Evolutionary conservation across 1,140 invertebrate genomes (phyloP), one percentile per base, ranked within the genome.

Genomic region (Leptinotarsa lineolata): DNA sequence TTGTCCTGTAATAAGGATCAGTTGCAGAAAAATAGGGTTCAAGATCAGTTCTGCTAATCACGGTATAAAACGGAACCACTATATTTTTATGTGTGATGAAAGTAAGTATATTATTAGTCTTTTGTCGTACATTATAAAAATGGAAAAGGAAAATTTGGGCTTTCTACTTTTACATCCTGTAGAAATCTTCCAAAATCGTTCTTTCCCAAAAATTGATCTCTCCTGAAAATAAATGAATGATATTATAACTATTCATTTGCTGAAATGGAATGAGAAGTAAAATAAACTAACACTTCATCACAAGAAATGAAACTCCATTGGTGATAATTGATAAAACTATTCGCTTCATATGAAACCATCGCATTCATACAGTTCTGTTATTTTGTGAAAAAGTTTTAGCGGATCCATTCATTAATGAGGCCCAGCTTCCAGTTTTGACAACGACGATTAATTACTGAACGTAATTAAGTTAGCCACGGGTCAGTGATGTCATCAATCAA

Each of bases 401-500:
- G 20, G 20, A 59, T 12, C 20, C 11, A 30, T 68, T 46, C n/a
- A 20, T 45, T 22, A 68, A 68, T 70, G 54, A 59, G 13, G n/a
- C 68, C 30, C 30, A 39, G 30, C 48, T 61, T 18, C 59, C 18
- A 70, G 20, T 18, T 39, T 70, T 59, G 24, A 60, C 68, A 60
- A 13, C 18, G 68, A 59, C 59, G 22, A 70, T 70, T 70, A 70
- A 70, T 70, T 24, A 70, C 54, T 45, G 2, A 58, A 70, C 39
- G 21, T 18, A 59, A 58, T 70, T 59, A 70, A 70, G 48, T 70
- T 70, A 60, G 68, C 68, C 68, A 70, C 68, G 68, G 68, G 68
- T 70, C 68, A 70, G 46, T 59, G 68, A 70, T 45, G 68, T 70
- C 68, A 70, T 70, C 68, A 70, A 70, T 70, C 68, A 70, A 24